Base-by-base conservation (phyloP, 2,888 invertebrate species). In the Lingula anatina region DNA sequence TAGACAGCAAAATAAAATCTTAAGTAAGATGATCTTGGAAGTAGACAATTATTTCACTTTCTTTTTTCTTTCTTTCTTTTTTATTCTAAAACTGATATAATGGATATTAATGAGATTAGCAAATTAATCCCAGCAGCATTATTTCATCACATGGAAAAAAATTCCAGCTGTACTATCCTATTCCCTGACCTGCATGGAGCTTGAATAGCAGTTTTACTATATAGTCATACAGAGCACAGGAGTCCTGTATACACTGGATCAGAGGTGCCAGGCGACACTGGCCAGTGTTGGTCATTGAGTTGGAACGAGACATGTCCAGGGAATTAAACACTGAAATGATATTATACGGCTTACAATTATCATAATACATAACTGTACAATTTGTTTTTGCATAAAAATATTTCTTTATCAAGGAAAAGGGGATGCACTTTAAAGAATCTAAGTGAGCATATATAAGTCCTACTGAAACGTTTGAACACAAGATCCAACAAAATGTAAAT, bases 271-370 rank as follows among this genome's bases (percentile, higher is more conserved):
- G 81, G 37, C 96, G 85, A 75, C 97, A 99, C 78, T 99, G 97
- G 0, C 99, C 97, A 54, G 90, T 88, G 54, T 87, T 88, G 0
- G 95, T 96, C 93, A 97, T 96, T 3, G 97, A 99, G 77, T 92
- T 95, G 39, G 94, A 89, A 38, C 91, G 85, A 2, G 92, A 90
- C 80, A 88, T 87, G 76, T 96, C 93, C 70, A 97, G 82, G 1
- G 95, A 93, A 63, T 88, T 88, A 80, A 94, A 96, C 56, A 97
- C 95, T 91, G 68, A 47, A 73, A 66, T 23, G 50, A 31, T 26
- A 45, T 23, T 20, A 47, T 20, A 47, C 12, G 15, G 31, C n/a
- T n/a, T n/a, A n/a, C n/a, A n/a, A n/a, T n/a, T n/a, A n/a, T n/a
- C n/a, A n/a, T n/a, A n/a, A n/a, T n/a, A n/a, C n/a, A n/a, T n/a